A percentile compares a stretch with the other conserved stretches of the same genome.
phyloP scores from a whole-genome alignment of 2,113 vertebrate genomes.

The Microtus montanus region DNA sequence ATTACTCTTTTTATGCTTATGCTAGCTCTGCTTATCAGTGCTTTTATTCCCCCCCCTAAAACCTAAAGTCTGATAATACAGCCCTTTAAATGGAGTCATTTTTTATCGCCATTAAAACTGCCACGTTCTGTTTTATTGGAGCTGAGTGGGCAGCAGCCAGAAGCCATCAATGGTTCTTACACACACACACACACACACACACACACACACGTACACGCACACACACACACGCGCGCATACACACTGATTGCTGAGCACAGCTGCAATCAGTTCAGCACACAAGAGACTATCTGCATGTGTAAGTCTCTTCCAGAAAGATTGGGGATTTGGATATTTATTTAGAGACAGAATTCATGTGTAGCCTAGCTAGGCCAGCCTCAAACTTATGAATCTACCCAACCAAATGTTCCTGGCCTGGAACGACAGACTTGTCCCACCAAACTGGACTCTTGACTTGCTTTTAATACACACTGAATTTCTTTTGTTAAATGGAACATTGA shows the following conservation, averaged over 20 bases:
- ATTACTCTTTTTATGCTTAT: conserved; percentile 28
- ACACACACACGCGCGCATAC: neutral
- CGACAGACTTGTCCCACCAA: neutral
- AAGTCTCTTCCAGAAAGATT: neutral
- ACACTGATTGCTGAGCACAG: neutral
- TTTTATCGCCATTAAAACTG: conserved; percentile 61
- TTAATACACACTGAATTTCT: neutral
- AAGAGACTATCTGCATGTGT: neutral
- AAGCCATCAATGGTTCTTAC: neutral
- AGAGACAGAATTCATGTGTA: neutral
- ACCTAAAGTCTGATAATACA: conserved; percentile 39
- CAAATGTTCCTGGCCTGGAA: neutral
- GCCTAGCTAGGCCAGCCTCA: neutral
- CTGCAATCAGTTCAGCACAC: fast-evolving
- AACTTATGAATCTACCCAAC: neutral
- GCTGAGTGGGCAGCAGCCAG: neutral
- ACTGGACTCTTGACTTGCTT: neutral
- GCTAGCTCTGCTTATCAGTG: conserved; percentile 5
- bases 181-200: neutral
- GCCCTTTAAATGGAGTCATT: conserved; percentile 50
- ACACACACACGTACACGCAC: neutral
- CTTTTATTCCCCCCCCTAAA: conserved; percentile 9
- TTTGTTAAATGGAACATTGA: neutral
- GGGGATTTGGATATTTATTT: neutral
- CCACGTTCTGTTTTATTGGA: conserved; percentile 35